These are phyloP conservation scores for Danaus plexippus DNA, from an alignment of 1,140 invertebrate species.

Conservation along the genomic window DNA sequence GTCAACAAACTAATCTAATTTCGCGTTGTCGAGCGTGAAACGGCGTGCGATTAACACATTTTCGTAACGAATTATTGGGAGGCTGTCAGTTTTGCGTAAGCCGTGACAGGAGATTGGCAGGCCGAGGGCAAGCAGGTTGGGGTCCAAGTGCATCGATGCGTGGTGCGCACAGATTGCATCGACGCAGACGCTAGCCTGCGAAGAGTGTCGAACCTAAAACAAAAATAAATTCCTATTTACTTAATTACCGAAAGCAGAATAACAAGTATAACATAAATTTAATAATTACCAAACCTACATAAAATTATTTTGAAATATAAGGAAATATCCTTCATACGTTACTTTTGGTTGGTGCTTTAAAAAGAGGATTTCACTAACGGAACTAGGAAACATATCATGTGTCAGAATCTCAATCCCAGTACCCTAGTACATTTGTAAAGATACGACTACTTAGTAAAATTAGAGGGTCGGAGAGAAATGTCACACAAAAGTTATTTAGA, in stretches of 20 bases:
- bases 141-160: constrained; percentile 21
- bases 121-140: constrained; percentile 31
- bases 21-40: constrained; percentile 59
- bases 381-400: too few relatives aligned
- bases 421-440: constrained; percentile 54
- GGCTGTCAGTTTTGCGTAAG: constrained; percentile 68
- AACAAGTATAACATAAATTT: too few relatives aligned
- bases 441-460: constrained; percentile 68
- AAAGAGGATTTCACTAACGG: too few relatives aligned
- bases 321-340: too few relatives aligned
- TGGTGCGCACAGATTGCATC: constrained; percentile 32
- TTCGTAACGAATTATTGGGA: constrained; percentile 66
- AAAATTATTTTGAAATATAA: too few relatives aligned
- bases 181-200: not conserved
- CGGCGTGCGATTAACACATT: constrained; percentile 67
- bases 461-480: constrained; percentile 59
- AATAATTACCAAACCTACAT: too few relatives aligned
- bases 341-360: too few relatives aligned
- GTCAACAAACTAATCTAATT: constrained; percentile 66
- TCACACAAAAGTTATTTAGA: constrained; percentile 70
- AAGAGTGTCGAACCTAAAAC: too few relatives aligned
- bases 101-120: constrained; percentile 68
- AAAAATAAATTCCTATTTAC: too few relatives aligned
- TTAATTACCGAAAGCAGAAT: too few relatives aligned
- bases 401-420: constrained; percentile 9